These are phyloP conservation scores for Ancistrus triradiatus DNA, from an alignment of 2,113 vertebrate genomes.

Conservation along the genomic window DNA sequence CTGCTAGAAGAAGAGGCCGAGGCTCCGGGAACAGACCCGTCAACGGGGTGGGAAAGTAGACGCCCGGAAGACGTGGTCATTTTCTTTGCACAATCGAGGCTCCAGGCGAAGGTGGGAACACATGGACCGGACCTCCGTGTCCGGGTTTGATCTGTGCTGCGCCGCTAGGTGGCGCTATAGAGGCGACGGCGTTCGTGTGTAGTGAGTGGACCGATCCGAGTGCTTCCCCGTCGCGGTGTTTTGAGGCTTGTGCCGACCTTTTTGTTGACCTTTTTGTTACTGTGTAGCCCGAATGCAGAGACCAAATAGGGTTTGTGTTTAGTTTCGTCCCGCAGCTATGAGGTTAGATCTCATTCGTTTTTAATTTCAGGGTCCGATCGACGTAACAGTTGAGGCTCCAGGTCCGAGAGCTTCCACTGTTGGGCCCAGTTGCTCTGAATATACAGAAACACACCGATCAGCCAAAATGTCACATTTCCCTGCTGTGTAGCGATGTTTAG, in stretches of 20 bases:
- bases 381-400: too few species aligned
- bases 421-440: too few species aligned
- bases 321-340: too few species aligned
- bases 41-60: constrained; percentile 58
- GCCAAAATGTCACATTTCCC: too few species aligned
- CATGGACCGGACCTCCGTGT: constrained; percentile 31
- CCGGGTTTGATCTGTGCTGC: neutral
- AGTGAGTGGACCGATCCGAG: neutral
- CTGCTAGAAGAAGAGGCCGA: constrained; percentile 48
- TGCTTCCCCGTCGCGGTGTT: constrained; percentile 7
- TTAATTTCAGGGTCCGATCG: too few species aligned
- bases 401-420: too few species aligned
- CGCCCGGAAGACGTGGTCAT: neutral
- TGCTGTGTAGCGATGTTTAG: too few species aligned
- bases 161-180: neutral
- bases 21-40: constrained; percentile 45
- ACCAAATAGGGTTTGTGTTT: too few species aligned
- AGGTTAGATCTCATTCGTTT: too few species aligned
- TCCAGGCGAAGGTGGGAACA: constrained; percentile 30
- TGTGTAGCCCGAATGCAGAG: too few species aligned
- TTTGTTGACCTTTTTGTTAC: neutral
- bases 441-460: too few species aligned
- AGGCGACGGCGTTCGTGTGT: constrained; percentile 38
- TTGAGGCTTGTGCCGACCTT: neutral
- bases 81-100: constrained; percentile 15